Conservation (phyloP, 2,113 vertebrate species). For the Puffinus mauretanicus region DNA sequence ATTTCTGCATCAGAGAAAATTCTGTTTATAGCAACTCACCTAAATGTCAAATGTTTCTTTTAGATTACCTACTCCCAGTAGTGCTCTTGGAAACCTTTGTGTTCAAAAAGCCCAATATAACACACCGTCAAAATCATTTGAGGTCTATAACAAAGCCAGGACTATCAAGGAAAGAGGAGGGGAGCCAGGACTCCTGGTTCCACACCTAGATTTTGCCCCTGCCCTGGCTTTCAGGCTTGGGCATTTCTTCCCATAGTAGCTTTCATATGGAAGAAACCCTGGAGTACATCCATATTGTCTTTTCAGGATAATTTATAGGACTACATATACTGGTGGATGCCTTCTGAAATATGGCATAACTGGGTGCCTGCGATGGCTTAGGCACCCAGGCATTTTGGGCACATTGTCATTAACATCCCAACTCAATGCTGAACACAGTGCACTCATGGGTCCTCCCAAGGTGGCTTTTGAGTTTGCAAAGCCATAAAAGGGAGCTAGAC, state of each 20-base stretch:
- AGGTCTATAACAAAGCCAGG: not conserved
- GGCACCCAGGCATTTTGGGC: not conserved
- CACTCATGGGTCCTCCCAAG: not conserved
- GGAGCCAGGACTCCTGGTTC: not conserved
- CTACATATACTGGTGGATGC: not conserved
- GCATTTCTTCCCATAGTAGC: not conserved
- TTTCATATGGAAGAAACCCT: not conserved
- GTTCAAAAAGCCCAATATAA: not conserved
- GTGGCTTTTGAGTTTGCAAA: not conserved
- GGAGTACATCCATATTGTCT: not conserved
- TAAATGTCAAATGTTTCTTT: not conserved
- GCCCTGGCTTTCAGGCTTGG: not conserved
- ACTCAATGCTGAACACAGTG: not conserved
- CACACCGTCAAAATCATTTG: not conserved
- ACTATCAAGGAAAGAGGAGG: not conserved
- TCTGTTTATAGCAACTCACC: not conserved
- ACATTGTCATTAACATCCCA: not conserved
- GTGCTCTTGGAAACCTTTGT: not conserved
- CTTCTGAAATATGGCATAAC: not conserved
- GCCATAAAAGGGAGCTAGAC: not conserved
- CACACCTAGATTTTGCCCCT: not conserved
- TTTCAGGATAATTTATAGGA: not conserved
- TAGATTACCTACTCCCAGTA: not conserved
- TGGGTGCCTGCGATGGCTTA: not conserved
- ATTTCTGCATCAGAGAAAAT: not conserved